Conservation (phyloP, 1,140 invertebrate species). For the Trypoxylus dichotomus region DNA sequence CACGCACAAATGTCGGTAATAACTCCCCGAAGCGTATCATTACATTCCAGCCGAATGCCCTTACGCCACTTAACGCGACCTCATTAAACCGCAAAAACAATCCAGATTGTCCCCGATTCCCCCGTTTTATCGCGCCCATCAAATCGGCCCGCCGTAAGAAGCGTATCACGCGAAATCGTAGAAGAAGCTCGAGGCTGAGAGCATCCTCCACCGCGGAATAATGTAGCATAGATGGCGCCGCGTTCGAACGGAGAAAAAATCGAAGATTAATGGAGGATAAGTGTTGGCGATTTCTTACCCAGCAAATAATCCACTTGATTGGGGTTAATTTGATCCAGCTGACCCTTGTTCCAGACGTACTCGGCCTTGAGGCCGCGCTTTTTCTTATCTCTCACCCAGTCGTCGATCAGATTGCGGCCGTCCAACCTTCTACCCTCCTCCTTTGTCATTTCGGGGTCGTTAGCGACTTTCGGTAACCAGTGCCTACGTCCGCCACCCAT, state of each 20-base stretch:
- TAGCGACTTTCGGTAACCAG: conserved; percentile 66
- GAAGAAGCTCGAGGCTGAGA: not conserved
- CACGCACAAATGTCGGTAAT: not conserved
- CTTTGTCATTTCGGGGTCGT: conserved; percentile 61
- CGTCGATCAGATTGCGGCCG: conserved; percentile 65
- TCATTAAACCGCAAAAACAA: conserved; percentile 22
- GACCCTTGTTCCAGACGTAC: conserved; percentile 67
- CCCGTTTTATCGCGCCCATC: not conserved
- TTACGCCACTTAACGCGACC: not conserved
- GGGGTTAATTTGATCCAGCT: conserved; percentile 64
- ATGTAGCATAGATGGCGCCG: not conserved
- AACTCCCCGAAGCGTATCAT: not conserved
- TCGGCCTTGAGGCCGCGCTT: conserved; percentile 56
- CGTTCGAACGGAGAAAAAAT: not conserved
- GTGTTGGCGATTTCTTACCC: conserved; percentile 55
- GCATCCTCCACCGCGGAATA: not conserved
- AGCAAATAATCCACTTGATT: conserved; percentile 70
- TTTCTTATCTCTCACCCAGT: conserved; percentile 65
- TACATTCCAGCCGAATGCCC: not conserved
- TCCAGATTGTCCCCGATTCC: not conserved
- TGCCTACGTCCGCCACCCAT: conserved; percentile 73
- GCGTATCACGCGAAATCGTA: not conserved
- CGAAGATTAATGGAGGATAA: conserved; percentile 16
- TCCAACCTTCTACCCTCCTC: conserved; percentile 68
- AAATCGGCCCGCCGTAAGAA: not conserved